Conservation (phyloP, 2,888 invertebrate species). For the Dryomyza anilis region DNA sequence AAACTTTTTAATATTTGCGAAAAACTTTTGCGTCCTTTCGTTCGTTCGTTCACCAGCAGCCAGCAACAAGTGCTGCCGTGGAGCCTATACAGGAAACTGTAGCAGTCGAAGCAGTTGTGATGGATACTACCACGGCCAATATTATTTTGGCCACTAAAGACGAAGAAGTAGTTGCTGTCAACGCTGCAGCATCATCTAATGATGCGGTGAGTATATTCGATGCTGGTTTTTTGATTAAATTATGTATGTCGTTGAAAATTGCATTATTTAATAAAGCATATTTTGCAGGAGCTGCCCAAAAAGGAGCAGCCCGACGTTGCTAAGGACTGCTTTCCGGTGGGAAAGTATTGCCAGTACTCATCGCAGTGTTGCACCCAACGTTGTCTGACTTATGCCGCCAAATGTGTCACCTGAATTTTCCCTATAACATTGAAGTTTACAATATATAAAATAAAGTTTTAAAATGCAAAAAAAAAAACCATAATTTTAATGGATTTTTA, state of each 20-base stretch:
- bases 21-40: too few species aligned
- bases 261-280: too few species aligned
- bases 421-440: too few species aligned
- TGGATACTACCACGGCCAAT: too few species aligned
- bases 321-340: background rate
- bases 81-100: background rate
- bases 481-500: too few species aligned
- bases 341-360: background rate
- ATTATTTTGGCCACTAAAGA: background rate
- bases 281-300: too few species aligned
- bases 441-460: too few species aligned
- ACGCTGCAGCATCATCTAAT: background rate
- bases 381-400: slow-evolving; percentile 6
- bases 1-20: background rate
- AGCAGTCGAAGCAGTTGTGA: background rate
- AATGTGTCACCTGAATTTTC: background rate
- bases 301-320: background rate
- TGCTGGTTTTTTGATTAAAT: too few species aligned
- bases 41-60: background rate
- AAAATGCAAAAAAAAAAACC: too few species aligned
- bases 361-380: slow-evolving; percentile 15
- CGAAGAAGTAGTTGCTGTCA: background rate
- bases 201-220: background rate
- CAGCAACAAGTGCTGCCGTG: background rate
- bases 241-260: too few species aligned